phyloP scores from a whole-genome alignment of 2,113 vertebrate species.

The Puffinus mauretanicus region DNA sequence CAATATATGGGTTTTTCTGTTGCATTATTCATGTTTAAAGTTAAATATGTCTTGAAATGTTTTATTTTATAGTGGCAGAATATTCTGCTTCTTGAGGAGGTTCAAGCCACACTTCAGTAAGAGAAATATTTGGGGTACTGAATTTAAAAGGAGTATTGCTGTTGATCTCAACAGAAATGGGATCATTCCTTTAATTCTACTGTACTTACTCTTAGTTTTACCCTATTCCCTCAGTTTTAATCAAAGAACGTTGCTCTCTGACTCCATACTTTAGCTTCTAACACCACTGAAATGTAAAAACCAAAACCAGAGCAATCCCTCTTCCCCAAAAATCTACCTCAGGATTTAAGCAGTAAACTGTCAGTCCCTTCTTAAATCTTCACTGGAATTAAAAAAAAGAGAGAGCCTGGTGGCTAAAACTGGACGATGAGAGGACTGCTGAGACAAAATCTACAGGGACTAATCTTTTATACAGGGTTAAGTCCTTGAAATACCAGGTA shows the following conservation, averaged over 20 bases:
- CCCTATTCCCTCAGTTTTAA: neutral
- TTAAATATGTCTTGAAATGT: neutral
- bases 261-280: neutral
- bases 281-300: neutral
- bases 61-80: neutral
- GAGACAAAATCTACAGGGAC: neutral
- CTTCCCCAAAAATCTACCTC: neutral
- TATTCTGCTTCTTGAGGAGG: neutral
- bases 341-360: neutral
- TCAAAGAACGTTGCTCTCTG: neutral
- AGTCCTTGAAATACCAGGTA: neutral
- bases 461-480: neutral
- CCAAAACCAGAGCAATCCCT: neutral
- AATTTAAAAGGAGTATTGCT: neutral
- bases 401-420: neutral
- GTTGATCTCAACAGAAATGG: neutral
- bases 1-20: neutral
- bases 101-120: neutral
- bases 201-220: neutral
- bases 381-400: neutral
- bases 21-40: neutral
- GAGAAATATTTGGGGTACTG: neutral
- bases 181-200: neutral
- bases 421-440: neutral
- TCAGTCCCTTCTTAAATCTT: neutral